Evolutionary conservation across 2,888 invertebrate genomes (phyloP), one percentile per base, ranked within the genome.

Genomic region (Idaea biselata): DNA sequence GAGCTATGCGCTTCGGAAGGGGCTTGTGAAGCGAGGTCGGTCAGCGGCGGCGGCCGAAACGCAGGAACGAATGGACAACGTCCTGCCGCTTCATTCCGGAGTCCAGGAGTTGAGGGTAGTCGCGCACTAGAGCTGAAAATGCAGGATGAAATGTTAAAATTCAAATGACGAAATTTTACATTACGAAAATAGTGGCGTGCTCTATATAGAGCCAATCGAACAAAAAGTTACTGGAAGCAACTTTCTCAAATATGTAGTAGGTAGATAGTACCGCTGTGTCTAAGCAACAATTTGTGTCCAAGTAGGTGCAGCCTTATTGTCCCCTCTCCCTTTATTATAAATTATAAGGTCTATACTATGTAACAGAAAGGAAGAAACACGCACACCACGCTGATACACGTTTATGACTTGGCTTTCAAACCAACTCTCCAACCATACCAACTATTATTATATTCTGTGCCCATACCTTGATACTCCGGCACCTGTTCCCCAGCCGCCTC

Each of bases 31-130:
- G 73, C 68, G 73, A 73, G 72, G 63, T 55, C 54, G 68, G 87
- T 91, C 95, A 95, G 93, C 96, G 96, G 83, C 96, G 94, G 83
- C 96, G 95, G 63, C 97, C 97, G 85, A 97, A 97, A 79, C 97
- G 95, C 76, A 97, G 94, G 92, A 97, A 97, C 63, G 97, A 97
- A 88, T 97, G 97, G 78, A 97, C 97, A 59, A 97, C 96, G 89
- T 97, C 97, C 81, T 97, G 97, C 68, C 97, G 94, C 87, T 97
- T 97, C 78, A 95, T 95, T 69, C 95, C 96, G 70, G 94, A 94
- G 89, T 96, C 95, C 61, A 93, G 80, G 6, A 93, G 87, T 63
- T 93, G 92, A 0, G 93, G 93, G 82, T 93, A 91, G 82, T 93
- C 91, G 67, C 91, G 91, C 33, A 90, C 90, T 54, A 92, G 82